phyloP scores from a whole-genome alignment of 1,140 invertebrate species.

The Orchestia grillus region DNA sequence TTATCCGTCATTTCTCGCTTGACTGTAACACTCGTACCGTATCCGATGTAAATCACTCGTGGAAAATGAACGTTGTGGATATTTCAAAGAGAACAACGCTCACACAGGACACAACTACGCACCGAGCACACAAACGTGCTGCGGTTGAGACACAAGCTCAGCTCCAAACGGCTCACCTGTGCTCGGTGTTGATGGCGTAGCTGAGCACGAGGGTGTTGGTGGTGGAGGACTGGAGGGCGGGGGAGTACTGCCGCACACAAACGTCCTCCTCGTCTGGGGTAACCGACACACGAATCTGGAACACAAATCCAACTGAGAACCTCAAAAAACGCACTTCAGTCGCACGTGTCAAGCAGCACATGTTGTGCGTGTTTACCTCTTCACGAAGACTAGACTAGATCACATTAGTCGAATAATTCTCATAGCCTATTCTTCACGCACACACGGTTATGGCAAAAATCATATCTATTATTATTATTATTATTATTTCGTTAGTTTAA shows the following conservation, averaged over 20 bases:
- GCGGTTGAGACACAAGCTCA: neutral
- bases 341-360: neutral
- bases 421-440: too few relatives aligned
- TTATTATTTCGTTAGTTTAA: too few relatives aligned
- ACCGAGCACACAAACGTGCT: neutral
- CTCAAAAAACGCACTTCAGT: neutral
- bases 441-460: too few relatives aligned
- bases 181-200: constrained; percentile 74
- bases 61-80: too few relatives aligned
- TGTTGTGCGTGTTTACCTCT: neutral
- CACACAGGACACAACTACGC: neutral
- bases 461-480: too few relatives aligned
- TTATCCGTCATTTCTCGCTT: too few relatives aligned
- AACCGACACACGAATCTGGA: constrained; percentile 85
- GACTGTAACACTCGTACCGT: too few relatives aligned
- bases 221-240: constrained; percentile 77
- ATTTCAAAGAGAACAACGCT: too few relatives aligned
- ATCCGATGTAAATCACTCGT: too few relatives aligned
- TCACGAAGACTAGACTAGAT: too few relatives aligned
- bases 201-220: constrained; percentile 80
- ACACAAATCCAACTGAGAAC: neutral
- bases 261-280: constrained; percentile 71
- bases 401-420: too few relatives aligned
- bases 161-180: neutral
- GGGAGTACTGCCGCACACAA: constrained; percentile 82